A percentile compares a stretch with the other conserved stretches of the same genome.
Conservation (phyloP, 2,797 vertebrate genomes). For the Lindbergichthys nudifrons region DNA sequence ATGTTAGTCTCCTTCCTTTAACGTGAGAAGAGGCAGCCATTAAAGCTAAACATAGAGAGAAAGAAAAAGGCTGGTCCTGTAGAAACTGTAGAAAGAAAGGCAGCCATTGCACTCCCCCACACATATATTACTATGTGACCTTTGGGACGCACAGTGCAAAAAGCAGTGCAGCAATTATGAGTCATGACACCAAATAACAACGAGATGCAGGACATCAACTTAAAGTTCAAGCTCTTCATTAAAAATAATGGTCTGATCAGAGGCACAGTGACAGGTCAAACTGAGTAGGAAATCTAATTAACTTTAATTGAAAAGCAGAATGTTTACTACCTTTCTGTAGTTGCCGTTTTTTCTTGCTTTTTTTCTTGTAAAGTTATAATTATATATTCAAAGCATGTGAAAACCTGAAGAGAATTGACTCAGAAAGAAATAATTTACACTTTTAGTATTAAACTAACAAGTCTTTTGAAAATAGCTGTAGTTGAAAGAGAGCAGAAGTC, state of each 20-base stretch:
- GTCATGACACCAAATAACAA: conserved; percentile 12
- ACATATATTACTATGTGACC: not conserved
- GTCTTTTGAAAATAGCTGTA: not conserved
- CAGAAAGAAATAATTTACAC: too few species aligned
- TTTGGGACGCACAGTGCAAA: not conserved
- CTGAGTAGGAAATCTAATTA: conserved; percentile 2
- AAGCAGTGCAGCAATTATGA: conserved; percentile 16
- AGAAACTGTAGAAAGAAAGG: not conserved
- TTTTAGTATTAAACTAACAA: too few species aligned
- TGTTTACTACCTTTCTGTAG: not conserved
- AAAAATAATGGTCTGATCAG: conserved; percentile 13
- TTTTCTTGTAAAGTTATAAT: not conserved
- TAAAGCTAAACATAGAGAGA: not conserved
- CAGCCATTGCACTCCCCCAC: not conserved
- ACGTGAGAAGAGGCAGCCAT: not conserved
- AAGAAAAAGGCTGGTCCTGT: not conserved
- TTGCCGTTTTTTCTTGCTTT: too few species aligned
- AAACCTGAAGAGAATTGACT: too few species aligned
- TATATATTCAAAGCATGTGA: too few species aligned
- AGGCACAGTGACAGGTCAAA: conserved; percentile 2
- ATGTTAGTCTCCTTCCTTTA: not conserved
- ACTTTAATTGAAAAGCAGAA: not conserved
- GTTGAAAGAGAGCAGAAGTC: not conserved
- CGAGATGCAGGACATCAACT: not conserved
- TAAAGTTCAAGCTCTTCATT: not conserved